Conservation (phyloP, 1,140 invertebrate genomes). For the Drosophila fuyamai region DNA sequence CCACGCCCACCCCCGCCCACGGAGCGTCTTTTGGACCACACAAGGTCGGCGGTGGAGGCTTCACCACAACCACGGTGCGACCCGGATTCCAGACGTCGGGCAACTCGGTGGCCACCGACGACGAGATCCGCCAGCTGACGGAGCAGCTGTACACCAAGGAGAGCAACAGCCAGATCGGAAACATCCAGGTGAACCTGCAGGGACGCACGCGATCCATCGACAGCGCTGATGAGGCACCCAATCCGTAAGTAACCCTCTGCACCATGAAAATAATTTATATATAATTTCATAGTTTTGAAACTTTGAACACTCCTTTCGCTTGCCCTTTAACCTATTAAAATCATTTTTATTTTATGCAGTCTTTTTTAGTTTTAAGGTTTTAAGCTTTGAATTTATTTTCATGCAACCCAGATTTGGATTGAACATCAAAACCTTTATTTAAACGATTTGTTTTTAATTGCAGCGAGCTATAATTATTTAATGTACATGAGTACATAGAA, state of each 20-base stretch:
- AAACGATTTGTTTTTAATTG: too few relatives aligned
- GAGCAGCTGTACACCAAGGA: constrained; percentile 90
- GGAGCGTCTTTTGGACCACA: constrained; percentile 58
- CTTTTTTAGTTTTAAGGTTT: too few relatives aligned
- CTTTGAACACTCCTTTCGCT: too few relatives aligned
- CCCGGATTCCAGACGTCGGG: constrained; percentile 66
- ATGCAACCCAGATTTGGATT: too few relatives aligned
- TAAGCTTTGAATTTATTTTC: too few relatives aligned
- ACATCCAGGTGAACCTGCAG: constrained; percentile 89
- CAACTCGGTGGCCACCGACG: constrained; percentile 84
- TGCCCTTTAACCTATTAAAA: too few relatives aligned
- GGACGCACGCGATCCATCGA: constrained; percentile 89
- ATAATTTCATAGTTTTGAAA: too few relatives aligned
- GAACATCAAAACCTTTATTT: too few relatives aligned
- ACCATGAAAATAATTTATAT: too few relatives aligned
- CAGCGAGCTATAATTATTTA: too few relatives aligned
- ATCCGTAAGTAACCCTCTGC: constrained; percentile 87
- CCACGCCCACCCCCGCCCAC: constrained; percentile 8
- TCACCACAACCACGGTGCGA: constrained; percentile 57
- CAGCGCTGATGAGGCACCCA: constrained; percentile 89
- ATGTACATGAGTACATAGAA: too few relatives aligned
- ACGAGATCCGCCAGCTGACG: constrained; percentile 86
- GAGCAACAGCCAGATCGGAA: constrained; percentile 88
- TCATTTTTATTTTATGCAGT: too few relatives aligned
- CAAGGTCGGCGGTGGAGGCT: neutral